Evolutionary conservation across 2,888 invertebrate genomes (phyloP), one percentile per base, ranked within the genome.

Genomic region (Parasteatoda lunata): DNA sequence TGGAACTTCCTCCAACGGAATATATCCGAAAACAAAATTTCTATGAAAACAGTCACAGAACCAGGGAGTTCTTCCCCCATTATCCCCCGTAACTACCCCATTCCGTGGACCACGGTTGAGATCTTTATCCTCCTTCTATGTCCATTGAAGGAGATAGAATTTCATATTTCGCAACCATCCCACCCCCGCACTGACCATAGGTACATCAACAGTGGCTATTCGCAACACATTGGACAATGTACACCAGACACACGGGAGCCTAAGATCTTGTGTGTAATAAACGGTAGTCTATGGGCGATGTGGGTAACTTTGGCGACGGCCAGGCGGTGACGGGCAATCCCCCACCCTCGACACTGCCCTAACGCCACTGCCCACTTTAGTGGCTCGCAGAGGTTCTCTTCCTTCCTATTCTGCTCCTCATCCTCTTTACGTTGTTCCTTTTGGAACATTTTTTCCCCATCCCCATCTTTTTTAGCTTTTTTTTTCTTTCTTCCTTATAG

Each of bases 121-220:
- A 85, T 76, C 84, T 79, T 77, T 80, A 86, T 86, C 79, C 76
- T 7, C 72, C 48, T 72, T 77, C 77, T 54, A 77, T 71, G 77
- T 72, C 84, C 84, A 84, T 84, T 84, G 65, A 77, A 51, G 59
- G 47, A 77, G 77, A 82, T 82, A 82, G 77, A 82, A 82, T 81
- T 87, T 76, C 86, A 81, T 87, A 81, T 82, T 87, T 82, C 59
- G 79, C 52, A 48, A 51, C 71, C 52, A 11, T 30, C 64, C 77
- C 66, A 48, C 66, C 30, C 45, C 66, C 13, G 13, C 65, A 51
- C 8, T 45, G 15, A 66, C 15, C 54, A 11, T 77, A 85, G 84
- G 85, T 80, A 65, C 79, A 85, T 85, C 85, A 85, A 80, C 85
- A 85, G 77, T 77, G 75, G 73, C 75, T 70, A 84, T 84, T 79